Evolutionary conservation across 2,888 invertebrate species (phyloP).

Genomic region (Latrodectus elegans): DNA sequence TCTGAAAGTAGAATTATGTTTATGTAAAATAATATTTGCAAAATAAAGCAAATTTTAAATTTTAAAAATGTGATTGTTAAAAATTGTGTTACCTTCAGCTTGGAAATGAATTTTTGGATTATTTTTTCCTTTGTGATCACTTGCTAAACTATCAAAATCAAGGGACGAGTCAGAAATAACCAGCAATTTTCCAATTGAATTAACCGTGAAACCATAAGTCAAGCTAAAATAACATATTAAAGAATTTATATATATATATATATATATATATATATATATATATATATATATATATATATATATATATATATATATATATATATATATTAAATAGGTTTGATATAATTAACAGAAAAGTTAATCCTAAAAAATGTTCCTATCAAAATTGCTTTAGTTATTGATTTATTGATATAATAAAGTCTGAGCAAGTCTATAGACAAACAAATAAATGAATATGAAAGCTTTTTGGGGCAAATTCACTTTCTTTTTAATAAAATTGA

Average conservation of each 20-base stretch:
- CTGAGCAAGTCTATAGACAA: neutral
- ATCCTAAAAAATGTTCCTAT: too few relatives aligned
- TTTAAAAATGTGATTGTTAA: neutral
- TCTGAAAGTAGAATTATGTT: too few relatives aligned
- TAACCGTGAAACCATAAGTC: neutral
- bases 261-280: too few relatives aligned
- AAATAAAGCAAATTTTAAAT: too few relatives aligned
- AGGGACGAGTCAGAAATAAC: neutral
- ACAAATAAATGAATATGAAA: neutral
- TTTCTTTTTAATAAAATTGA: neutral
- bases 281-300: too few relatives aligned
- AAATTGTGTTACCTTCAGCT: neutral
- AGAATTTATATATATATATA: too few relatives aligned
- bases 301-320: too few relatives aligned
- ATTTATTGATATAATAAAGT: too few relatives aligned
- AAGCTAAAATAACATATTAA: neutral
- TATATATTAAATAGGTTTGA: too few relatives aligned
- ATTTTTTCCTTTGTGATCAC: neutral
- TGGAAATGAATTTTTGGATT: neutral
- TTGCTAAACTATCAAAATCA: neutral
- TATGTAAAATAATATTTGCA: too few relatives aligned
- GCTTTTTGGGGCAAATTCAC: neutral
- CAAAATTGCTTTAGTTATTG: too few relatives aligned
- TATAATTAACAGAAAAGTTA: too few relatives aligned
- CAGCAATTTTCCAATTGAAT: neutral